phyloP scores from a whole-genome alignment of 2,888 invertebrate genomes.

The Dioctria rufipes region DNA sequence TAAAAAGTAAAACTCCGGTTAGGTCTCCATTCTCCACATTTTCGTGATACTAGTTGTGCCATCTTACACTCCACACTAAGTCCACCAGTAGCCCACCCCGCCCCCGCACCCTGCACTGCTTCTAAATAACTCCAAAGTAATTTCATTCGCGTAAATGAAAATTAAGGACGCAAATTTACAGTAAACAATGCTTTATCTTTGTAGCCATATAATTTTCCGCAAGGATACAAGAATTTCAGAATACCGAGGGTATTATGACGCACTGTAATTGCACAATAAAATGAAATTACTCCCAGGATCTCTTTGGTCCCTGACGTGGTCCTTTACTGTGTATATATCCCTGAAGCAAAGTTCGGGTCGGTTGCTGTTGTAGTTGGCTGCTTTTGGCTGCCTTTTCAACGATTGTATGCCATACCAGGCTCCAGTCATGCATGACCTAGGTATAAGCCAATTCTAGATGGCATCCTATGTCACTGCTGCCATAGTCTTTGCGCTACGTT shows the following conservation, averaged over 20 bases:
- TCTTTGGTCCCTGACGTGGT: not conserved
- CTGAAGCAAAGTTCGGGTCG: slow-evolving; percentile 15
- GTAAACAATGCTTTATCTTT: slow-evolving; percentile 58
- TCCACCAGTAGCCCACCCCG: not conserved
- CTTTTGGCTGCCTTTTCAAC: not conserved
- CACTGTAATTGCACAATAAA: slow-evolving; percentile 59
- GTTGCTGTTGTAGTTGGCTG: slow-evolving; percentile 2
- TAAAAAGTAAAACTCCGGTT: slow-evolving; percentile 42
- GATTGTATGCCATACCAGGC: not conserved
- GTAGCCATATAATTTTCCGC: slow-evolving; percentile 56
- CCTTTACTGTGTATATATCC: not conserved
- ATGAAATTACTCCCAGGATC: slow-evolving; percentile 56
- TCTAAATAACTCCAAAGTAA: slow-evolving; percentile 53
- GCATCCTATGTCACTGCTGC: not conserved
- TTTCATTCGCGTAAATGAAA: slow-evolving; percentile 57
- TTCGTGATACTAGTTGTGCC: slow-evolving; percentile 1
- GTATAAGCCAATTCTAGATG: slow-evolving; percentile 2
- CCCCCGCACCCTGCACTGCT: slow-evolving; percentile 10
- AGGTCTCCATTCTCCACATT: slow-evolving; percentile 19
- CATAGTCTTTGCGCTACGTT: too few species aligned
- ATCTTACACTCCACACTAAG: not conserved
- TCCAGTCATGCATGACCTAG: slow-evolving; percentile 23
- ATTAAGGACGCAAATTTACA: slow-evolving; percentile 59
- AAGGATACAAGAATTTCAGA: slow-evolving; percentile 54
- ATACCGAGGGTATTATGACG: slow-evolving; percentile 40